Conservation (phyloP, 1,140 invertebrate genomes). For the Drosophila mayri region DNA sequence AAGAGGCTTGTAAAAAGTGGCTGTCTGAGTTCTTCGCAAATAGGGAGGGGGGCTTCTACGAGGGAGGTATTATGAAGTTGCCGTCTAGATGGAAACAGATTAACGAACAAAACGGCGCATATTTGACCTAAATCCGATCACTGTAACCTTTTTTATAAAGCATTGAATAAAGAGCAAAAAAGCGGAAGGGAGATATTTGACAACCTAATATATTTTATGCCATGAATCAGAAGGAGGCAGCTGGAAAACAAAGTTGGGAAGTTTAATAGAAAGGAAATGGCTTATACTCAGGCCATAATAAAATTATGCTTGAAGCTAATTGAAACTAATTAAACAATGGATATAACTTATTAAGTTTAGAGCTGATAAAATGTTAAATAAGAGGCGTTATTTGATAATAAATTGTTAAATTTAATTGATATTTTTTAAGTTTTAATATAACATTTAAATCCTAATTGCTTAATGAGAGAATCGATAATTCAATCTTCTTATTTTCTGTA, state of each 20-base stretch:
- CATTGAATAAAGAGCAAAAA: no score
- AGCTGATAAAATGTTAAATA: neutral
- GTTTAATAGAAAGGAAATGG: neutral
- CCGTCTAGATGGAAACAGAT: no score
- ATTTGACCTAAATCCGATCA: no score
- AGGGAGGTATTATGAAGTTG: no score
- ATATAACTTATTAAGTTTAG: neutral
- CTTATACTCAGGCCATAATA: neutral
- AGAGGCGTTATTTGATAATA: neutral
- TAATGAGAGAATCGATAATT: neutral
- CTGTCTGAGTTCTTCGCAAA: no score
- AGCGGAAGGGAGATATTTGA: no score
- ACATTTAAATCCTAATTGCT: neutral
- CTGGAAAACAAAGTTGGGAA: conserved; percentile 1
- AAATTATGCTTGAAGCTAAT: neutral
- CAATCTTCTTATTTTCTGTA: neutral
- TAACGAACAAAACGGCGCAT: no score
- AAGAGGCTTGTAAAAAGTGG: no score
- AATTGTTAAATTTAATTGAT: no score
- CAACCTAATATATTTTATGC: conserved; percentile 50
- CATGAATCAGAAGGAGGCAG: conserved; percentile 6
- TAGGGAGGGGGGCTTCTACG: no score
- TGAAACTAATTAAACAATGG: neutral
- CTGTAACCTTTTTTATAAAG: no score
- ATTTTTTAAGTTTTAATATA: no score